Evolutionary conservation across 1,140 invertebrate species (phyloP).

Genomic region (Pogonomyrmex barbatus): DNA sequence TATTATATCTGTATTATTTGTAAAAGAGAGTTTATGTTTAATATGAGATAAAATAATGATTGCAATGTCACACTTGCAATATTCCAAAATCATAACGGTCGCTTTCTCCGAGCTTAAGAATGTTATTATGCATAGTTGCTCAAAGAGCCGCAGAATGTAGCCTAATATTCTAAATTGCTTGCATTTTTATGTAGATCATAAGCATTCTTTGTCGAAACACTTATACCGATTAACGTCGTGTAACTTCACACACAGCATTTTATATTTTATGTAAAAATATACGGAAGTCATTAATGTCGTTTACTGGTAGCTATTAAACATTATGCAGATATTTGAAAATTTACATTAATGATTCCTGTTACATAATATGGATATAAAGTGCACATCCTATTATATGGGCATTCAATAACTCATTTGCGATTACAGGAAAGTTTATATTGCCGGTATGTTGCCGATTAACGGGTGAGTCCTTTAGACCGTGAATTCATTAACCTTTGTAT

Average conservation of each 20-base stretch:
- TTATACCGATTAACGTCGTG: background rate
- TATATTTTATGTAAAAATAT: constrained; percentile 5
- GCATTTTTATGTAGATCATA: constrained; percentile 47
- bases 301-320: constrained; percentile 10
- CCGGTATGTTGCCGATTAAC: constrained; percentile 32
- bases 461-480: constrained; percentile 25
- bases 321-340: background rate
- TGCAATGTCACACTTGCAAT: background rate
- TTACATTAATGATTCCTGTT: constrained; percentile 43
- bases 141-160: constrained; percentile 11
- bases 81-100: background rate
- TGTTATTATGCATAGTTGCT: constrained; percentile 17
- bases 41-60: background rate
- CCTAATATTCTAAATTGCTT: constrained; percentile 39
- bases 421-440: constrained; percentile 64
- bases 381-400: constrained; percentile 6
- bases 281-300: constrained; percentile 27
- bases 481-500: constrained; percentile 30
- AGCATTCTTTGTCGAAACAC: constrained; percentile 7
- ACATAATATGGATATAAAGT: constrained; percentile 36
- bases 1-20: background rate
- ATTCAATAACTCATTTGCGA: constrained; percentile 57
- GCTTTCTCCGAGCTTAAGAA: background rate
- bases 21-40: background rate
- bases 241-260: background rate